Evolutionary conservation across 2,888 invertebrate species (phyloP).

Genomic region (Ephialtes manifestator): DNA sequence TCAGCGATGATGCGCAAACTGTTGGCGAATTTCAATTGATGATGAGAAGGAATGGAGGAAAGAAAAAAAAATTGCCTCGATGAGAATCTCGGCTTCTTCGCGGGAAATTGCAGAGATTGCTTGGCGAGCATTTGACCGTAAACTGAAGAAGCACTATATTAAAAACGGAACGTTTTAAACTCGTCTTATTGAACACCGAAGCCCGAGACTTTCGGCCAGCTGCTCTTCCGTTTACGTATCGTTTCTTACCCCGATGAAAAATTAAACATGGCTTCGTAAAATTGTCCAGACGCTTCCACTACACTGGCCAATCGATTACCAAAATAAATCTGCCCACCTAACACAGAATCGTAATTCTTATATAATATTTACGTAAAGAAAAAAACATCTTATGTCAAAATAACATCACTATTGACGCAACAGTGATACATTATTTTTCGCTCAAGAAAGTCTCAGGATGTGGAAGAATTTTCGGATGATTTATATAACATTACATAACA

Average conservation of each 20-base stretch:
- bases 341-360: no score
- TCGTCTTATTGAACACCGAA: constrained; percentile 19
- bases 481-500: no score
- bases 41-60: constrained; percentile 1
- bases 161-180: constrained; percentile 13
- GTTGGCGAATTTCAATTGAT: constrained; percentile 6
- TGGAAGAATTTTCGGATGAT: no score
- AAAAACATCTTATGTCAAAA: no score
- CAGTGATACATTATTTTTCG: no score
- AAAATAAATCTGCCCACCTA: neutral
- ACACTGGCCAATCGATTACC: neutral
- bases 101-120: constrained; percentile 4
- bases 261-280: constrained; percentile 12
- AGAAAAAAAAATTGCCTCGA: neutral
- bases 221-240: neutral
- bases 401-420: no score
- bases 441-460: no score
- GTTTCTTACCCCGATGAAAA: constrained; percentile 11
- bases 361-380: no score
- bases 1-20: constrained; percentile 2
- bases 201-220: constrained; percentile 13
- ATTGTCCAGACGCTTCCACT: constrained; percentile 2
- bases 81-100: neutral
- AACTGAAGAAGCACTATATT: constrained; percentile 13
- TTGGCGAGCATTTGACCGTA: constrained; percentile 32